Base-by-base conservation (phyloP, 2,113 vertebrate species). In the Brachionichthys hirsutus region DNA sequence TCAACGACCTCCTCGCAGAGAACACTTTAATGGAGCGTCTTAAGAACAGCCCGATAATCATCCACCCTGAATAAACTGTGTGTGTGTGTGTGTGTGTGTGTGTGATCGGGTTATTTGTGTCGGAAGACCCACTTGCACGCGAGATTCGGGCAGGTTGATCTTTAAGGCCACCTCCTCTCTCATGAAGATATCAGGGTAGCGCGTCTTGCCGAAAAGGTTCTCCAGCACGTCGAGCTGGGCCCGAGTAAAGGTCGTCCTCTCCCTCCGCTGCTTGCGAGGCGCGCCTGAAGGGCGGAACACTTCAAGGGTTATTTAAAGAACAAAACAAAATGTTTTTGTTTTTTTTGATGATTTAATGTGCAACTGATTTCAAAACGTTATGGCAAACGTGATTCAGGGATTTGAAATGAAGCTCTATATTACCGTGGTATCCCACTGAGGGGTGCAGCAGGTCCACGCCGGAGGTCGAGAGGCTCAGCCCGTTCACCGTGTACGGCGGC, bases 101-200 rank as follows among this genome's bases (percentile, higher is more conserved):
- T 30, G 4, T 12, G 22, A 2, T 3, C n/a, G n/a, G n/a, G n/a
- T n/a, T n/a, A n/a, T n/a, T n/a, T n/a, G n/a, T n/a, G n/a, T n/a
- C n/a, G n/a, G 15, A 20, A 13, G 15, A 41, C 91, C 84, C 90
- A 96, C 95, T 91, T 98, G 96, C 35, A 97, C 96, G 71, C 95
- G 87, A 79, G 96, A 98, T 69, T 99, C 95, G 0, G 95, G 96
- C 70, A 98, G 89, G 85, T 99, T 99, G 91, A 99, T 99, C 89
- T 99, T 99, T 75, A 98, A 84, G 1, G 97, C 97, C 84, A 98
- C 96, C 78, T 99, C 97, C 81, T 99, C 97, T 12, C 97, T 85
- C 96, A 98, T 99, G 90, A 99, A 99, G 90, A 99, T 99, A 71
- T 99, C 97, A 2, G 97, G 97, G 77, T 98, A 99, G 40, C 96